A percentile compares a stretch with the other conserved stretches of the same genome.
Evolutionary conservation across 2,888 invertebrate species (phyloP).

Genomic region (Oscheius sp.): DNA sequence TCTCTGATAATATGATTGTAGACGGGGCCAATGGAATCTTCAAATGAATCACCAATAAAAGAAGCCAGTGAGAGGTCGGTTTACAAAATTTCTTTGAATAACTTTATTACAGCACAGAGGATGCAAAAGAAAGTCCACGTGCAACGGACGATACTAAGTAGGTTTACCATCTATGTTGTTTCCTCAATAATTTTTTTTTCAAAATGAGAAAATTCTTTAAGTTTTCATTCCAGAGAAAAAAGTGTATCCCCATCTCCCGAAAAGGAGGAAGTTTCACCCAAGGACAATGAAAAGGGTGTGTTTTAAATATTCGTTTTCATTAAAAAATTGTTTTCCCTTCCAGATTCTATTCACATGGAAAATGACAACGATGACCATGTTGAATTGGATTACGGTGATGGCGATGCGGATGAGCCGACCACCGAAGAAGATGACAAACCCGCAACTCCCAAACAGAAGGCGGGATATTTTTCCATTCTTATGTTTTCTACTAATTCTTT

Average conservation of each 20-base stretch:
- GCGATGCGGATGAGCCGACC: conserved; percentile 18
- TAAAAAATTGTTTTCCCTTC: not conserved
- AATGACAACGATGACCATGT: conserved; percentile 16
- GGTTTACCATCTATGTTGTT: too few species aligned
- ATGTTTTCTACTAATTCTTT: not conserved
- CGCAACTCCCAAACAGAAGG: not conserved
- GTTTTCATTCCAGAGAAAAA: not conserved
- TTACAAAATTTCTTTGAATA: too few species aligned
- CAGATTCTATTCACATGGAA: not conserved
- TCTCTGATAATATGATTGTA: not conserved
- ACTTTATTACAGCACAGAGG: too few species aligned
- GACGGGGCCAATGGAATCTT: conserved; percentile 1
- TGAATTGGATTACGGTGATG: conserved; percentile 31
- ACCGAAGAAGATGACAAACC: conserved; percentile 6
- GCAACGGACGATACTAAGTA: too few species aligned
- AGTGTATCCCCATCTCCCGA: too few species aligned
- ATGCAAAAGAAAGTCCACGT: too few species aligned
- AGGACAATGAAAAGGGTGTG: too few species aligned
- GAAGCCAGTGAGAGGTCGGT: not conserved
- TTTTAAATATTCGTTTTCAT: too few species aligned
- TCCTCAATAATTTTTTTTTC: too few species aligned
- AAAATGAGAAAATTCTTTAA: not conserved
- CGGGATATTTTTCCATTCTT: too few species aligned
- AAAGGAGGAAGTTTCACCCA: too few species aligned
- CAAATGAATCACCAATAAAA: not conserved